A percentile compares a stretch with the other conserved stretches of the same genome.
Conservation (phyloP, 2,888 invertebrate species). For the Heteromurus nitidus region DNA sequence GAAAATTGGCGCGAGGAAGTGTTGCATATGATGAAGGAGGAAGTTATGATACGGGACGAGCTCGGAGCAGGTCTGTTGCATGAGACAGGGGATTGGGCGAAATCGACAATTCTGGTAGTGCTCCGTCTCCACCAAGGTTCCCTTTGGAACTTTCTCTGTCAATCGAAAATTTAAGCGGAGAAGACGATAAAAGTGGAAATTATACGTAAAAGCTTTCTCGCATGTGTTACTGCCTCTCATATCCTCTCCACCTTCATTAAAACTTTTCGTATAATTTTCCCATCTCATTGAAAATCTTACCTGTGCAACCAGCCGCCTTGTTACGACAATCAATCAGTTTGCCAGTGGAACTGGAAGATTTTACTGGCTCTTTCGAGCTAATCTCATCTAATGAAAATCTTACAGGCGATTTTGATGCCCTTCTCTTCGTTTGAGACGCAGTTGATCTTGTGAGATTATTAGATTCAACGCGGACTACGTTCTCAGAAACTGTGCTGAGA, state of each 20-base stretch:
- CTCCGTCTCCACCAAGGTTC: conserved; percentile 54
- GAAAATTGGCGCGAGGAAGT: conserved; percentile 60
- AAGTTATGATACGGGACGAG: conserved; percentile 65
- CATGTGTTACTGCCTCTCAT: neutral
- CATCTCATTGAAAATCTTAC: conserved; percentile 1
- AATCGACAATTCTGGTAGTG: conserved; percentile 62
- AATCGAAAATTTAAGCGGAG: conserved; percentile 38
- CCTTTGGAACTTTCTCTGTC: conserved; percentile 58
- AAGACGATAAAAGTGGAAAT: neutral
- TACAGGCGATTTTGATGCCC: neutral
- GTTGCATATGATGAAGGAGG: conserved; percentile 60
- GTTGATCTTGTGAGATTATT: neutral
- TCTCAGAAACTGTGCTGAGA: neutral
- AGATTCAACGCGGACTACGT: neutral
- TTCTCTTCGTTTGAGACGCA: neutral
- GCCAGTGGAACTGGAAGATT: neutral
- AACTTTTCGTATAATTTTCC: neutral
- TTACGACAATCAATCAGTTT: conserved; percentile 45
- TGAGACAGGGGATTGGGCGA: conserved; percentile 67
- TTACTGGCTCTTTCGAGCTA: no score
- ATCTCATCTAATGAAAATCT: no score
- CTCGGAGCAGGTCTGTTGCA: conserved; percentile 56
- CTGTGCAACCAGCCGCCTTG: conserved; percentile 54
- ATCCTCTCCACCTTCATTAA: no score
- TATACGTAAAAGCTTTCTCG: neutral